Evolutionary conservation across 1,140 invertebrate species (phyloP), one percentile per base, ranked within the genome.

Genomic region (Orussus abietinus): DNA sequence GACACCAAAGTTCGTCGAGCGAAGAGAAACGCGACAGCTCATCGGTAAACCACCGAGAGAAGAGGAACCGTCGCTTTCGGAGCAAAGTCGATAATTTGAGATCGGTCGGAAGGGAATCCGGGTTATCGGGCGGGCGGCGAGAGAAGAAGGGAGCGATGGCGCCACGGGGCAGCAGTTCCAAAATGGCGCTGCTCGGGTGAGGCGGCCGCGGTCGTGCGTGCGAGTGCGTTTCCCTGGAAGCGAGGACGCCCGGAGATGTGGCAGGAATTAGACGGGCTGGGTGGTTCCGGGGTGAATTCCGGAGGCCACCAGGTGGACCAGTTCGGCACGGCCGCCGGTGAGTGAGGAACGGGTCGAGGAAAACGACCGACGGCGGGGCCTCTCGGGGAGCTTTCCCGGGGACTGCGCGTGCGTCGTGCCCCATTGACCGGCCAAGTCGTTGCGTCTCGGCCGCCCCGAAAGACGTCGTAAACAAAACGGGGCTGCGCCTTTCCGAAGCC

Each of bases 161-260:
- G n/a, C n/a, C n/a, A n/a, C n/a, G n/a, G n/a, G n/a, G n/a, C n/a
- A n/a, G n/a, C n/a, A n/a, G n/a, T n/a, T n/a, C n/a, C n/a, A 69
- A 69, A 65, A 69, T 69, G 67, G 67, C 64, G 66, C 54, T 55
- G 63, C 46, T 67, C 31, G 56, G 59, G 51, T 67, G 55, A 70
- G 57, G 59, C 65, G 55, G 45, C 52, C 41, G 48, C 26, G 34
- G 42, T 18, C 52, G 46, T 57, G 54, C 47, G 55, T 49, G 55
- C 38, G 59, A 54, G 58, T 59, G 52, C 41, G 42, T 25, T 7
- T 25, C 33, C 38, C 40, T 48, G 50, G 55, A 55, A 61, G 54
- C 53, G 51, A 46, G 45, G 55, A 40, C 51, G 55, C 40, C 53
- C 44, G 56, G 62, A 63, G 29, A 73, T 72, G 70, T 72, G 68